Percentiles rank a stretch among this genome's conserved stretches.
Conservation (phyloP, 2,113 vertebrate species). For the Synchiropus splendidus region DNA sequence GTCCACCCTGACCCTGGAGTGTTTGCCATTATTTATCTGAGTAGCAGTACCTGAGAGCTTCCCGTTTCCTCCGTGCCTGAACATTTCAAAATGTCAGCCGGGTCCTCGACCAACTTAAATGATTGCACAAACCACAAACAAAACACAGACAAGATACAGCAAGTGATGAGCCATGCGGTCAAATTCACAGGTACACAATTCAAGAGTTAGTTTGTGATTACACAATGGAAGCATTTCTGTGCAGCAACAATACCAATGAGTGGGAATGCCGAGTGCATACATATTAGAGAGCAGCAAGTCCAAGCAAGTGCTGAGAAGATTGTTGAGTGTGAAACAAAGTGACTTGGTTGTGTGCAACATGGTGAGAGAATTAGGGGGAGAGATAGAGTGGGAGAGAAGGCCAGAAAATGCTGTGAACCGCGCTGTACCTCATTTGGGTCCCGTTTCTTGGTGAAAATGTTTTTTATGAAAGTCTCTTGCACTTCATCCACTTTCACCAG, state of each 20-base stretch:
- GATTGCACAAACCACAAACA: slow-evolving; percentile 61
- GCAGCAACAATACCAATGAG: slow-evolving; percentile 9
- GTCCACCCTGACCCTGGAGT: too few species aligned
- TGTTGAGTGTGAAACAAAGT: too few species aligned
- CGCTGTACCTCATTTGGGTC: slow-evolving; percentile 77
- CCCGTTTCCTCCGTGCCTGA: slow-evolving; percentile 74
- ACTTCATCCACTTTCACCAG: slow-evolving; percentile 91
- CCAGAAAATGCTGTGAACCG: background rate
- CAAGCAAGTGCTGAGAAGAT: too few species aligned
- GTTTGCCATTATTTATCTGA: slow-evolving; percentile 16
- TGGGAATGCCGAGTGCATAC: too few species aligned
- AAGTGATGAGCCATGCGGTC: slow-evolving; percentile 54
- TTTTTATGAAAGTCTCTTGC: slow-evolving; percentile 94
- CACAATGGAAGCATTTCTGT: slow-evolving; percentile 22
- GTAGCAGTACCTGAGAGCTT: slow-evolving; percentile 78
- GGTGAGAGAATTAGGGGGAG: too few species aligned
- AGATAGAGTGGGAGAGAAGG: slow-evolving; percentile 11
- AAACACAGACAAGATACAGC: slow-evolving; percentile 44
- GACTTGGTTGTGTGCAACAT: too few species aligned
- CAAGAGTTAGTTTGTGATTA: slow-evolving; percentile 33
- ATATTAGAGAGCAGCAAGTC: too few species aligned
- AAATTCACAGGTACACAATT: slow-evolving; percentile 58
- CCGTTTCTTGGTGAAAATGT: slow-evolving; percentile 89
- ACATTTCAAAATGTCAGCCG: slow-evolving; percentile 78
- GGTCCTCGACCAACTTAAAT: slow-evolving; percentile 81